phyloP scores from a whole-genome alignment of 2,113 vertebrate species.

The Phaetusa simplex region DNA sequence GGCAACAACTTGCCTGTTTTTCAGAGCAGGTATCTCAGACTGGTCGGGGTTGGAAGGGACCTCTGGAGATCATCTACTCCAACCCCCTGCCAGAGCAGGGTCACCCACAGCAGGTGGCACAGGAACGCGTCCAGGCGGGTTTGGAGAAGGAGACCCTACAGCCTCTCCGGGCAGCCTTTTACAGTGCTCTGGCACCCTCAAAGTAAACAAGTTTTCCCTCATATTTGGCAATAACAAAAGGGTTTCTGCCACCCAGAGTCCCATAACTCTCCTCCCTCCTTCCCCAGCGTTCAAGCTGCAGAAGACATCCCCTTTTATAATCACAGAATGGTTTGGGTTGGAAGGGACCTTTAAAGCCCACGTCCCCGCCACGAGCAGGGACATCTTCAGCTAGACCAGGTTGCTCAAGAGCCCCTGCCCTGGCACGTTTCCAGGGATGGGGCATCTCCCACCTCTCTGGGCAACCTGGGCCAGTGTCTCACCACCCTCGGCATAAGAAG shows the following conservation, averaged over 20 bases:
- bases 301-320: not conserved
- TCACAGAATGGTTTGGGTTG: not conserved
- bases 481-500: fast-evolving
- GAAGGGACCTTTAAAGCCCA: fast-evolving
- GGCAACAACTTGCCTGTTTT: not conserved
- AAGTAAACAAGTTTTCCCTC: too few species aligned
- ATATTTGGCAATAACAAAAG: not conserved
- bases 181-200: too few species aligned
- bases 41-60: too few species aligned
- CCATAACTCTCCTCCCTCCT: not conserved
- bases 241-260: not conserved
- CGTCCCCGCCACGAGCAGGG: not conserved
- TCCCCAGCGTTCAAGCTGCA: not conserved
- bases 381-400: not conserved
- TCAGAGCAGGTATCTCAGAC: not conserved
- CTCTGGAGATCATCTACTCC: too few species aligned
- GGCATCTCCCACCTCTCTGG: not conserved
- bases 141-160: too few species aligned
- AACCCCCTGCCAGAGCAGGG: too few species aligned
- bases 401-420: not conserved
- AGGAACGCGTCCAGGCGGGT: too few species aligned
- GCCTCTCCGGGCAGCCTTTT: too few species aligned
- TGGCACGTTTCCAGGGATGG: not conserved
- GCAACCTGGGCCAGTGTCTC: not conserved
- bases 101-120: too few species aligned